Evolutionary conservation across 1,140 invertebrate genomes (phyloP), one percentile per base, ranked within the genome.

Genomic region (Drosophila baimaii): DNA sequence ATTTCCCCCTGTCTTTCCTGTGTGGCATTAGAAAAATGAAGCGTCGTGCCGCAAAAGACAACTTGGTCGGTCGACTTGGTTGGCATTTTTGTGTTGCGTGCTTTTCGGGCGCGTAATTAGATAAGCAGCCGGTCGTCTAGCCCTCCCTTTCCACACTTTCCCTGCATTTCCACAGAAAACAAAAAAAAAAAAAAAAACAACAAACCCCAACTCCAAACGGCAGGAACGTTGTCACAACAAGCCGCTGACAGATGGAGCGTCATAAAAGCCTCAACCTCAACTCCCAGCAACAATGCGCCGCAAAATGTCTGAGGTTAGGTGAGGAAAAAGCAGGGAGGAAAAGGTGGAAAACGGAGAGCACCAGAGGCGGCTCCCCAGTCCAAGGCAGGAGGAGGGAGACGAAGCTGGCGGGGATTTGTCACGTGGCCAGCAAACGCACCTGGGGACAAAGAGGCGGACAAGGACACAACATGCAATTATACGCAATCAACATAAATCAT

Each of bases 401-500:
- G 12, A 6, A 27, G 35, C n/a, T 23, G 64, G 41, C 23, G 55
- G 31, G 68, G 47, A 74, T 52, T 49, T 75, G 55, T 64, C 59
- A 75, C 58, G 76, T 57, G 68, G 65, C 68, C 51, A 31, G 68
- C 37, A 47, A 71, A 51, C 70, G 57, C 57, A 76, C 73, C 70
- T 66, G 51, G 44, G 72, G 35, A 75, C 73, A 64, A 75, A 52
- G 51, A 27, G 69, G 68, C 41, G 59, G 59, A 75, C 71, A 63
- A 66, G 79, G 56, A 81, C 69, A 79, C 74, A 85, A 86, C 82
- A 88, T 86, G 83, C 82, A 86, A 86, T 86, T 86, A 86, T 88
- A 86, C 82, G 82, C 82, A 86, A 86, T 86, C 82, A 86, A 86
- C 82, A 86, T 86, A 86, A 86, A 86, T 86, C 82, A 86, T 86